Base-by-base conservation (phyloP, 2,888 invertebrate species). In the Ligdia adustata region DNA sequence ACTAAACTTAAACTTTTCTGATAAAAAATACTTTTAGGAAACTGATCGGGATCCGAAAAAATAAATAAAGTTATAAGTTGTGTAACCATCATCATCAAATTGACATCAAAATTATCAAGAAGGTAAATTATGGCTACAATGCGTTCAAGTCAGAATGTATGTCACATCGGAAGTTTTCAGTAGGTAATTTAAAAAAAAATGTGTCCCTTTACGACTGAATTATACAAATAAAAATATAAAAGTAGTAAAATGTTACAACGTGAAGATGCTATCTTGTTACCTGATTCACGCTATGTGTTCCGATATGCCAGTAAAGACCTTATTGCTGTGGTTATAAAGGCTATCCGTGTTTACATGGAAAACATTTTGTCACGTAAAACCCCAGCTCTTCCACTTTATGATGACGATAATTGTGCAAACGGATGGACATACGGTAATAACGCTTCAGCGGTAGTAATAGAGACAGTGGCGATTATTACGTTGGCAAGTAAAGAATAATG, bases 141-240 rank as follows among this genome's bases (percentile, higher is more conserved):
- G n/a, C n/a, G n/a, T n/a, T n/a, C n/a, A n/a, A n/a, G n/a, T n/a
- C n/a, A n/a, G n/a, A n/a, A n/a, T n/a, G n/a, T n/a, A n/a, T n/a
- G n/a, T n/a, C n/a, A n/a, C n/a, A n/a, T n/a, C n/a, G n/a, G n/a
- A n/a, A n/a, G n/a, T n/a, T n/a, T n/a, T n/a, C n/a, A n/a, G n/a
- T n/a, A n/a, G n/a, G n/a, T n/a, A n/a, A n/a, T n/a, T n/a, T n/a
- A n/a, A n/a, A n/a, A n/a, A n/a, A n/a, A n/a, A n/a, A n/a, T n/a
- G n/a, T n/a, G n/a, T n/a, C n/a, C n/a, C n/a, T n/a, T n/a, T n/a
- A n/a, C n/a, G n/a, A n/a, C n/a, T n/a, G n/a, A n/a, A n/a, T n/a
- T n/a, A n/a, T n/a, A 60, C 51, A 54, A 44, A 52, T 52, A 35
- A 60, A 46, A 52, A 60, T 51, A 65, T 55, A 42, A 32, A n/a